These are phyloP conservation scores for Catharus minimus DNA, from an alignment of 2,113 vertebrate genomes.

Conservation along the genomic window DNA sequence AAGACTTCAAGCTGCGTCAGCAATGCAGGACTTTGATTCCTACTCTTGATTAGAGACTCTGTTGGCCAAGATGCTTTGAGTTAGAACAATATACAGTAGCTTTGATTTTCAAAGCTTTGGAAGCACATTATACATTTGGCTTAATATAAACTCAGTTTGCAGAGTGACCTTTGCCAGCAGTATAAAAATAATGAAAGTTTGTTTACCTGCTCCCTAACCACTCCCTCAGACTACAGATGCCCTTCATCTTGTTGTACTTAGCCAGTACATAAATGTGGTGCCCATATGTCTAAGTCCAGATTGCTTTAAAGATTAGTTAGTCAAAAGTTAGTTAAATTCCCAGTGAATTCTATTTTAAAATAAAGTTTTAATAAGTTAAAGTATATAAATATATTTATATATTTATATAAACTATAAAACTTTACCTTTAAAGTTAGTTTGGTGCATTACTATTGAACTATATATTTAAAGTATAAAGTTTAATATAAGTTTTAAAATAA, in stretches of 20 bases:
- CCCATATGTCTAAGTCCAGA: background rate
- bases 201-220: conserved; percentile 50
- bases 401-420: no score
- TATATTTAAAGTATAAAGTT: no score
- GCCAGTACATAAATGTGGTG: background rate
- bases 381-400: no score
- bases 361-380: background rate
- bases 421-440: no score
- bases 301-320: background rate
- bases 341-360: background rate
- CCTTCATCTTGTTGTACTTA: background rate
- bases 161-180: conserved; percentile 36
- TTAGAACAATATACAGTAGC: conserved; percentile 79
- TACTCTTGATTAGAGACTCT: conserved; percentile 66
- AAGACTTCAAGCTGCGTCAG: conserved; percentile 46
- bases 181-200: conserved; percentile 23
- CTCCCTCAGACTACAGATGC: background rate
- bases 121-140: conserved; percentile 62
- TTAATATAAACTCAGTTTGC: conserved; percentile 41
- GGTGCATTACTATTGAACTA: no score
- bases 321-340: background rate
- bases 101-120: conserved; percentile 71
- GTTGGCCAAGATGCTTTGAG: conserved; percentile 59
- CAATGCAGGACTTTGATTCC: conserved; percentile 53
- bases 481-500: no score